These are phyloP conservation scores for Lamproptera curius DNA, from an alignment of 2,888 invertebrate species.

Conservation along the genomic window DNA sequence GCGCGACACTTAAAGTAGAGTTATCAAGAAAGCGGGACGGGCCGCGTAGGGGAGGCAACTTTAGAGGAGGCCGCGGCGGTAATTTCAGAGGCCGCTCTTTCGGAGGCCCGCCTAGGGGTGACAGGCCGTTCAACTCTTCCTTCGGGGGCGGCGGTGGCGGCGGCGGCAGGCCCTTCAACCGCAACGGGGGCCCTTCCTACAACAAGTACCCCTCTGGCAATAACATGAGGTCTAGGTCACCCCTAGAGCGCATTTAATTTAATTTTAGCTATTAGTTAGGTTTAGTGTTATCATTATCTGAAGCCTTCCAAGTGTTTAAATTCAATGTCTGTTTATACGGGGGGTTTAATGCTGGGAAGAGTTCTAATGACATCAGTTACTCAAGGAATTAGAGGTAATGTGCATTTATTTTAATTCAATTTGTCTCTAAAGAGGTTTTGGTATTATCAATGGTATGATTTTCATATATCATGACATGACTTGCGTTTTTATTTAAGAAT, in stretches of 20 bases:
- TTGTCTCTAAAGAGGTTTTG: conserved; percentile 23
- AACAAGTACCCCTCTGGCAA: conserved; percentile 65
- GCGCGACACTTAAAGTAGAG: conserved; percentile 92
- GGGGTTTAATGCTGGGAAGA: conserved; percentile 70
- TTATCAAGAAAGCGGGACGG: conserved; percentile 90
- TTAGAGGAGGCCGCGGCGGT: conserved; percentile 74
- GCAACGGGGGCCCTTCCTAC: conserved; percentile 44
- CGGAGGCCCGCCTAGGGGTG: conserved; percentile 67
- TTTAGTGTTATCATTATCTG: conserved; percentile 77
- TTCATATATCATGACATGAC: too few species aligned
- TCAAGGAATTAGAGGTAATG: conserved; percentile 65
- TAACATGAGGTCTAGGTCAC: conserved; percentile 75
- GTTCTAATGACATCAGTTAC: conserved; percentile 52
- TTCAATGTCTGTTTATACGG: conserved; percentile 67
- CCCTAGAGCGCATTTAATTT: conserved; percentile 68
- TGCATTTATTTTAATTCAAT: conserved; percentile 23
- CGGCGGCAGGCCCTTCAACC: conserved; percentile 53
- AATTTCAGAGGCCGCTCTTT: conserved; percentile 71
- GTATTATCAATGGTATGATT: conserved; percentile 9
- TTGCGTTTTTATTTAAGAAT: background rate
- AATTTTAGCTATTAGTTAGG: conserved; percentile 70
- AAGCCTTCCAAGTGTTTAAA: conserved; percentile 76
- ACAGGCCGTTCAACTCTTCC: conserved; percentile 77
- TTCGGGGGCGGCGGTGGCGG: conserved; percentile 70
- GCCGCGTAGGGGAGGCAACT: conserved; percentile 79